Evolutionary conservation across 2,888 invertebrate genomes (phyloP), one percentile per base, ranked within the genome.

Genomic region (Heteromyza rotundicornis): DNA sequence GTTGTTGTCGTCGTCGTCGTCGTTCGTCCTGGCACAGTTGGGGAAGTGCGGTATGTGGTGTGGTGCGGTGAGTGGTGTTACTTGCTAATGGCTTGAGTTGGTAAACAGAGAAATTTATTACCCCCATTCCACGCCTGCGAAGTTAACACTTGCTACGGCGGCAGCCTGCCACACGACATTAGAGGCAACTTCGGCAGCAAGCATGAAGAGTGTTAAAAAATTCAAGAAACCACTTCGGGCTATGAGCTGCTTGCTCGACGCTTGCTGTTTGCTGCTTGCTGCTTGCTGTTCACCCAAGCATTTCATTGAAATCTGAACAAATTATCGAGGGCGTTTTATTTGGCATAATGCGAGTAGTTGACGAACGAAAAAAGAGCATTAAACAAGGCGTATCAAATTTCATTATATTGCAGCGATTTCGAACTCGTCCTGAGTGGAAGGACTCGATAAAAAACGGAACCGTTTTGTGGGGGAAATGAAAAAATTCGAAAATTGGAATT

Each of bases 361-460:
- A 70, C 64, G 55, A 63, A 36, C 10, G 10, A 65, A 77, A 79
- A 80, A 81, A 78, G 82, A 80, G 80, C 82, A 81, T 82, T 82
- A 80, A 82, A 82, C 81, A 79, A 83, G 83, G 83, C 83, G 78
- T 83, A 84, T 84, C 82, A 79, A 80, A 83, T 84, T 84, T 83
- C 83, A 83, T 83, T 83, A n/a, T n/a, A 82, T 24, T 50, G 59
- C 63, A 24, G 16, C 35, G 27, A 24, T 24, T 17, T 53, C 61
- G 54, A 47, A 47, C 5, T 40, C 19, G 47, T 47, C 17, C 47
- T 47, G 47, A 17, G 19, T 47, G 19, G 47, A 19, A 19, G 14
- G 14, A 47, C 47, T 19, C 47, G 47, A 47, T 47, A 47, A 47
- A 3, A 47, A 47, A 47, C 40, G 14, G 47, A 20, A 19, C 19